Conservation (phyloP, 2,113 vertebrate species). For the Enhydra lutris region DNA sequence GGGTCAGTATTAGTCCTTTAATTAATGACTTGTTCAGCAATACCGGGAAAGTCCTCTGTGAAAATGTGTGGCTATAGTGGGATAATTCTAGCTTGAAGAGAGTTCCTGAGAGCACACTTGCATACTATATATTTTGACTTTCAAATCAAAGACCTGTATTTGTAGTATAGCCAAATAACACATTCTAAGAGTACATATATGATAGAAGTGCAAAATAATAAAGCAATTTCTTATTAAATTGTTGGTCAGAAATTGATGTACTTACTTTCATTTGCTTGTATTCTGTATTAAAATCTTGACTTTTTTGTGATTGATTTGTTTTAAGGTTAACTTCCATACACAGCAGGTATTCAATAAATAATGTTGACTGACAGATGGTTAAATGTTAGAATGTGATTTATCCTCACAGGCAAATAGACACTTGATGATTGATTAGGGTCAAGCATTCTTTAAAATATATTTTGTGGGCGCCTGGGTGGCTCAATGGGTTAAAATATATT, state of each 20-base stretch:
- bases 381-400: slow-evolving; percentile 67
- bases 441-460: slow-evolving; percentile 48
- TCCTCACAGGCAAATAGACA: slow-evolving; percentile 52
- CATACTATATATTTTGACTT: slow-evolving; percentile 1
- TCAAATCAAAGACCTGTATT: neutral
- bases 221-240: neutral
- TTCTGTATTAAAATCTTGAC: slow-evolving; percentile 68
- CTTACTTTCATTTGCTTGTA: slow-evolving; percentile 48
- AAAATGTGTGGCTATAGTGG: neutral
- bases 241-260: neutral
- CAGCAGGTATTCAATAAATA: slow-evolving; percentile 69
- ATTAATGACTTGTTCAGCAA: neutral
- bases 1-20: slow-evolving; percentile 50
- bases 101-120: neutral
- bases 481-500: slow-evolving; percentile 5
- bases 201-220: slow-evolving; percentile 1
- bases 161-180: neutral
- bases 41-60: neutral
- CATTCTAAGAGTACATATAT: neutral
- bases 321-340: slow-evolving; percentile 68
- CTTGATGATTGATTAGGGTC: slow-evolving; percentile 61
- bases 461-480: neutral
- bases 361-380: slow-evolving; percentile 68
- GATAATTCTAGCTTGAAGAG: neutral
- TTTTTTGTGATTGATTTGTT: slow-evolving; percentile 72